Percentiles rank a stretch among this genome's conserved stretches.
phyloP scores from a whole-genome alignment of 2,113 vertebrate genomes.

The Mirounga angustirostris region DNA sequence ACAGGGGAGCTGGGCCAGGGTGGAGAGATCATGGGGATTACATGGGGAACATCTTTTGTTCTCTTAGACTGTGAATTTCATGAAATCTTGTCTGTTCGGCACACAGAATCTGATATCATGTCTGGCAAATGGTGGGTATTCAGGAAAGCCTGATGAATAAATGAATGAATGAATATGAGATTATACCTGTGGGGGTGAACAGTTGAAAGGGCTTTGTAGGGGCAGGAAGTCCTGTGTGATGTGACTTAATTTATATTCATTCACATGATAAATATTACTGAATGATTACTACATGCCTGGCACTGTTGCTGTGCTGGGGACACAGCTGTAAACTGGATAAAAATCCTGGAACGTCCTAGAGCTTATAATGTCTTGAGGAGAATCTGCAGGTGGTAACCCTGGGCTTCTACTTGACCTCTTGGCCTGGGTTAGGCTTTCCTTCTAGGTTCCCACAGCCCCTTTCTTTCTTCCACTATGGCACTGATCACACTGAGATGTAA shows the following conservation, averaged over 20 bases:
- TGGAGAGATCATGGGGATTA: neutral
- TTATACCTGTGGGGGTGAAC: neutral
- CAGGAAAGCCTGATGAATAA: neutral
- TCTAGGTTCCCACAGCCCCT: neutral
- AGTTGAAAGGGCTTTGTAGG: neutral
- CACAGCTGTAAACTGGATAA: neutral
- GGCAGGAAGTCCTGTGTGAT: neutral
- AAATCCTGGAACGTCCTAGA: neutral
- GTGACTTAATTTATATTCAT: neutral
- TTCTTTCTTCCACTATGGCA: neutral
- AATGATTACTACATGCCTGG: neutral
- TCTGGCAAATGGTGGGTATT: neutral
- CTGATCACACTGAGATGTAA: neutral
- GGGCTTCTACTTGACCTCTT: neutral
- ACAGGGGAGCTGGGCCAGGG: neutral
- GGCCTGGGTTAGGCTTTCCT: neutral
- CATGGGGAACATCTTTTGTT: neutral
- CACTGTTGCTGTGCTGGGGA: neutral
- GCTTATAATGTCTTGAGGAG: neutral
- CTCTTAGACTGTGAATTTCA: neutral
- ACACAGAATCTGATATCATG: neutral
- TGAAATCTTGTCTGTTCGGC: neutral
- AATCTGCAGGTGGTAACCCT: neutral
- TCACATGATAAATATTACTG: neutral
- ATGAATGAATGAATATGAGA: neutral